Percentiles rank a stretch among this genome's conserved stretches.
Evolutionary conservation across 2,797 vertebrate species (phyloP).

Genomic region (Oreortyx pictus): DNA sequence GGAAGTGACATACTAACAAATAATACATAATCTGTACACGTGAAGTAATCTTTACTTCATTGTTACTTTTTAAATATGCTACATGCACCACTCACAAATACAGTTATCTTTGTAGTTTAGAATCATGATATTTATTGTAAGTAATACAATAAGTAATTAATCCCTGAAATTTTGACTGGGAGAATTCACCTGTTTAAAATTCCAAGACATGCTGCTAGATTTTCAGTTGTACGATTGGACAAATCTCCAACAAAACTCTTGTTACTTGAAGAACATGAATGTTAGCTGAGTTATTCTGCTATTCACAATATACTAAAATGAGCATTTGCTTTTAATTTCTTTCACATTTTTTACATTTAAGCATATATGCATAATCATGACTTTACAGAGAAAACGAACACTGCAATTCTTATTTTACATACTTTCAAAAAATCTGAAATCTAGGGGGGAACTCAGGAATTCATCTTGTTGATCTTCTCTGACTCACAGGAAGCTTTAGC

Average conservation of each 20-base stretch:
- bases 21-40: constrained; percentile 66
- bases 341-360: background rate
- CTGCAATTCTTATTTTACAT: background rate
- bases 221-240: background rate
- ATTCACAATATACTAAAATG: background rate
- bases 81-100: background rate
- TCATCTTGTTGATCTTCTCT: background rate
- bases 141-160: constrained; percentile 13
- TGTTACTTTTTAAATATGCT: constrained; percentile 35
- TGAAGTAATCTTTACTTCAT: constrained; percentile 66
- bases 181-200: constrained; percentile 9
- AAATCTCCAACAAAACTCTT: background rate
- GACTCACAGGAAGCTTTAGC: background rate
- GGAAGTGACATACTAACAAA: constrained; percentile 74
- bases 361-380: background rate
- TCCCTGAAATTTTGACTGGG: background rate
- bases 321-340: background rate
- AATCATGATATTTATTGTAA: constrained; percentile 21
- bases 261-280: background rate
- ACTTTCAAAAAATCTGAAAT: background rate
- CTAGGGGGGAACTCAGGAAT: background rate
- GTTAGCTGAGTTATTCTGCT: background rate
- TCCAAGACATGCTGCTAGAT: background rate
- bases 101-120: constrained; percentile 7
- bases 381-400: background rate